These are phyloP conservation scores for Melieria crassipennis DNA, from an alignment of 2,888 invertebrate species.

Conservation along the genomic window DNA sequence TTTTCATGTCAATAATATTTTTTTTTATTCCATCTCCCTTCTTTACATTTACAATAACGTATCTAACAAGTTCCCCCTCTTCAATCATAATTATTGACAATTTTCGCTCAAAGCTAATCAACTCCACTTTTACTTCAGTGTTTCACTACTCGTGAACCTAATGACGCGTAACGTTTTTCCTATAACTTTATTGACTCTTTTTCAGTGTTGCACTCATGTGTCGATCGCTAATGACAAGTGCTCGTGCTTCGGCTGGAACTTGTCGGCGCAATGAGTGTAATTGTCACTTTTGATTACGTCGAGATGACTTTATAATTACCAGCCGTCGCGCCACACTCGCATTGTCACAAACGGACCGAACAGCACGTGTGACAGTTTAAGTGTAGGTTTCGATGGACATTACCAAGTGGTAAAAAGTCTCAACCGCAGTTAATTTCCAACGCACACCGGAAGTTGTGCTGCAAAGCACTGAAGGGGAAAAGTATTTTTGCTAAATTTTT, in stretches of 20 bases:
- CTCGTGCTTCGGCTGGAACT: constrained; percentile 29
- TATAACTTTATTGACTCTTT: constrained; percentile 32
- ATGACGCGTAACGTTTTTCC: constrained; percentile 28
- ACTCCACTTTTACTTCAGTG: too few relatives aligned
- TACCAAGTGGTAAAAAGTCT: too few relatives aligned
- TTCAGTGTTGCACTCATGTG: constrained; percentile 6
- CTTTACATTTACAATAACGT: too few relatives aligned
- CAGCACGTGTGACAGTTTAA: constrained; percentile 57
- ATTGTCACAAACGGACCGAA: constrained; percentile 43
- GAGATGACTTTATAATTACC: constrained; percentile 61
- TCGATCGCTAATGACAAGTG: constrained; percentile 25
- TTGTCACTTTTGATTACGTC: constrained; percentile 62
- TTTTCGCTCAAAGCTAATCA: too few relatives aligned
- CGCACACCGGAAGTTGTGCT: too few relatives aligned
- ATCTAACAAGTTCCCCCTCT: too few relatives aligned
- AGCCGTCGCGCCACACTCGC: constrained; percentile 54
- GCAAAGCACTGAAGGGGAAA: too few relatives aligned
- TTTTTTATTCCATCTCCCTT: too few relatives aligned
- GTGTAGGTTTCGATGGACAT: constrained; percentile 49
- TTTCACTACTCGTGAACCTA: constrained; percentile 18
- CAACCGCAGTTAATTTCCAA: too few relatives aligned
- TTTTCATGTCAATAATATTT: too few relatives aligned
- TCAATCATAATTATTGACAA: too few relatives aligned
- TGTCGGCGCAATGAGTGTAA: constrained; percentile 55
- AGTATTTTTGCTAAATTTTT: too few relatives aligned